Evolutionary conservation across 2,888 invertebrate species (phyloP), one percentile per base, ranked within the genome.

Genomic region (Chesias legatella): DNA sequence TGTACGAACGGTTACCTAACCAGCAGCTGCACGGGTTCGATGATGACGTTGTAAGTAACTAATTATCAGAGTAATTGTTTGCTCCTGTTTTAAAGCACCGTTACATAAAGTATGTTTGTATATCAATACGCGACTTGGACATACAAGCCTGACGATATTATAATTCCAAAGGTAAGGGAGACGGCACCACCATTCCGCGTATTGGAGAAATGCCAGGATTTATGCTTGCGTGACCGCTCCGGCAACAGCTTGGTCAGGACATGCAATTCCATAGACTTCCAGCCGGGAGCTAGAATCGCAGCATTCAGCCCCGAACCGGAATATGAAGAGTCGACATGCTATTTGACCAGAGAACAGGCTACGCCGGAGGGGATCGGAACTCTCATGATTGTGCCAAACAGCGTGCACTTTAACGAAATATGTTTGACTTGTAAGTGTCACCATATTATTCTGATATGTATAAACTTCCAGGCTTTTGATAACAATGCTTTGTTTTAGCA

Each of bases 231-330:
- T 9, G 96, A 96, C 72, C 90, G 95, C 49, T 95, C 73, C 89
- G 92, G 93, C 6, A 95, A 94, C 72, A 95, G 95, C 73, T 90
- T 96, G 30, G 95, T 95, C 10, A 90, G 95, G 52, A 92, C 94
- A 1, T 97, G 96, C 74, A 93, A 94, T 48, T 96, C 96, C 28
- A 96, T 97, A 57, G 96, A 97, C 79, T 97, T 96, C 70, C 95
- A 95, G 77, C 96, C 96, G 0, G 97, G 96, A 40, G 94, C 94
- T 53, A 90, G 95, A 24, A 94, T 95, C 52, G 94, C 95, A 21
- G 94, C 94, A 0, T 95, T 94, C 62, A 94, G 94, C 53, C 93
- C 93, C 5, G 91, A 92, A 51, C 93, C 95, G 0, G 95, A 95
- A 65, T 96, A 94, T 67, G 96, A 96, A 66, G 96, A 96, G 67